These are phyloP conservation scores for Drosophila ironensis DNA, from an alignment of 1,140 invertebrate genomes.

Conservation along the genomic window DNA sequence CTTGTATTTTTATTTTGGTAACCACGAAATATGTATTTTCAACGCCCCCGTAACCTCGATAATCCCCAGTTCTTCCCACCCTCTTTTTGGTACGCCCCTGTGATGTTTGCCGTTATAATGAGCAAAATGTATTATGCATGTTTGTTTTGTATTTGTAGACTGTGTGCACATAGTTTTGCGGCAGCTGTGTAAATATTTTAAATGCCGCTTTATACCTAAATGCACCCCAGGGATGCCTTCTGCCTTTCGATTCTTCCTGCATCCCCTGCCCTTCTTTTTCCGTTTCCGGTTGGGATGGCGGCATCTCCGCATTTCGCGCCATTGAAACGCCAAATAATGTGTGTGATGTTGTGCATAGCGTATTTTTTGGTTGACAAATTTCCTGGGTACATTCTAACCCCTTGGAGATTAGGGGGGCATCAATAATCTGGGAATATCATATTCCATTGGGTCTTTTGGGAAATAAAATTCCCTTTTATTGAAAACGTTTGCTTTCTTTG, in stretches of 20 bases:
- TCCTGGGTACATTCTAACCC: not conserved
- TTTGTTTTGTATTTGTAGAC: conserved; percentile 27
- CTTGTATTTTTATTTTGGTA: conserved; percentile 11
- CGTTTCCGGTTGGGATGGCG: not conserved
- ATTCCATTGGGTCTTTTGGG: too few relatives aligned
- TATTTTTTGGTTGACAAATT: conserved; percentile 6
- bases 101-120: conserved; percentile 69
- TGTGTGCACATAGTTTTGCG: conserved; percentile 61
- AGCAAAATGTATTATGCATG: conserved; percentile 56
- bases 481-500: too few relatives aligned
- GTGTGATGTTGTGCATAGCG: conserved; percentile 1
- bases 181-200: conserved; percentile 70
- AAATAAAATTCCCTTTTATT: too few relatives aligned
- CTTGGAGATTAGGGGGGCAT: too few relatives aligned
- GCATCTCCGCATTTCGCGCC: not conserved
- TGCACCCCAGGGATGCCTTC: conserved; percentile 42
- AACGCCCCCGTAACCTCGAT: conserved; percentile 23
- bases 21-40: conserved; percentile 23
- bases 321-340: conserved; percentile 3
- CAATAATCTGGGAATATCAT: too few relatives aligned
- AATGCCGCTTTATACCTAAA: conserved; percentile 63
- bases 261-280: not conserved
- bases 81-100: not conserved
- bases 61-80: not conserved
- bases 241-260: conserved; percentile 1